These are phyloP conservation scores for Nannoperca obscura DNA, from an alignment of 2,797 vertebrate species.

Conservation along the genomic window DNA sequence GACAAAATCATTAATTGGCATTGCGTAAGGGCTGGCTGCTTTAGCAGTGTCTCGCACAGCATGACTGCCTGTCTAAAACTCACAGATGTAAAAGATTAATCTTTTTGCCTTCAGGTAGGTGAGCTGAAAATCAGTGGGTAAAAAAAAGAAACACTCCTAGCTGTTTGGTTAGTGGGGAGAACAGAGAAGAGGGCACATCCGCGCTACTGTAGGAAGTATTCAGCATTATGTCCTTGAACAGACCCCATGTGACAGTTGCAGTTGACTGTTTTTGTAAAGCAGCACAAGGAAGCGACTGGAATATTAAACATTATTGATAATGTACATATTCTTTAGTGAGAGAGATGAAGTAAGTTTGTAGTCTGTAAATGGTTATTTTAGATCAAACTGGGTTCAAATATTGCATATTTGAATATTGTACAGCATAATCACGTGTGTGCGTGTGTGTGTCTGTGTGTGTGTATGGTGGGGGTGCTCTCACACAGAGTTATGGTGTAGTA, in stretches of 20 bases:
- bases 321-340: constrained; percentile 44
- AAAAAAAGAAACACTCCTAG: constrained; percentile 62
- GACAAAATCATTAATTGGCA: constrained; percentile 97
- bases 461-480: constrained; percentile 28
- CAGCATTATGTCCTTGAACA: constrained; percentile 84
- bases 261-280: constrained; percentile 54
- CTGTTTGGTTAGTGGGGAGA: constrained; percentile 83
- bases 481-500: constrained; percentile 45
- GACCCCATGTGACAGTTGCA: constrained; percentile 61
- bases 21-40: constrained; percentile 87
- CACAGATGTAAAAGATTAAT: constrained; percentile 89
- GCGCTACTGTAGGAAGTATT: constrained; percentile 61
- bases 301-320: constrained; percentile 63
- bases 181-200: constrained; percentile 75
- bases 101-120: constrained; percentile 90
- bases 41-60: constrained; percentile 89
- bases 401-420: constrained; percentile 22
- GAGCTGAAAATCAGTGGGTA: constrained; percentile 85
- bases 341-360: constrained; percentile 40
- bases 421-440: neutral
- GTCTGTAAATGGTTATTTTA: constrained; percentile 50
- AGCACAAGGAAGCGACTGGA: constrained; percentile 64
- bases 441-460: constrained; percentile 5
- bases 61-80: constrained; percentile 91
- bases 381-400: constrained; percentile 36